Evolutionary conservation across 2,888 invertebrate species (phyloP).

Genomic region (Spodoptera exigua): DNA sequence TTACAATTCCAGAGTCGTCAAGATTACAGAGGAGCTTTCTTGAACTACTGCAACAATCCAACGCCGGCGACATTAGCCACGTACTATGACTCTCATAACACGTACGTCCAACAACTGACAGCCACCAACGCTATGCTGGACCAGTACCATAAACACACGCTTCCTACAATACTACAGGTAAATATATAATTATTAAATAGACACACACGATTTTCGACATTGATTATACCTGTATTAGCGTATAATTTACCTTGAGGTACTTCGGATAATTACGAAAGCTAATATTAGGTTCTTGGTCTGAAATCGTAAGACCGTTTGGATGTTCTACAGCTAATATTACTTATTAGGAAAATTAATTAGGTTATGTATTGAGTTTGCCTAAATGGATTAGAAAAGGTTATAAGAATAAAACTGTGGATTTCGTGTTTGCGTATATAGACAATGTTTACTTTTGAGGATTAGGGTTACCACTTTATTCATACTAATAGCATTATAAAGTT

Average conservation of each 20-base stretch:
- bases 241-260: too few relatives aligned
- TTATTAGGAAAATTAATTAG: too few relatives aligned
- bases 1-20: conserved; percentile 92
- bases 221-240: too few relatives aligned
- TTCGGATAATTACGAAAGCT: too few relatives aligned
- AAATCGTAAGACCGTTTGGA: too few relatives aligned
- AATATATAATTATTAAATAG: conserved; percentile 35
- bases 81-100: conserved; percentile 97
- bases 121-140: conserved; percentile 98
- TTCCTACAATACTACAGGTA: conserved; percentile 96
- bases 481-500: conserved; percentile 21
- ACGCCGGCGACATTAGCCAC: conserved; percentile 92
- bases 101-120: conserved; percentile 97
- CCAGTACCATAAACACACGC: conserved; percentile 95
- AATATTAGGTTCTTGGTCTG: too few relatives aligned
- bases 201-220: too few relatives aligned
- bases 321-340: too few relatives aligned
- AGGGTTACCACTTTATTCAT: conserved; percentile 5
- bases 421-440: conserved; percentile 10
- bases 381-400: not conserved
- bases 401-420: conserved; percentile 14
- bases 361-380: not conserved
- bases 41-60: conserved; percentile 93
- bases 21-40: conserved; percentile 96
- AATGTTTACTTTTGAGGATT: conserved; percentile 8